Conservation (phyloP, 2,888 invertebrate genomes). For the Aphodius sticticus region DNA sequence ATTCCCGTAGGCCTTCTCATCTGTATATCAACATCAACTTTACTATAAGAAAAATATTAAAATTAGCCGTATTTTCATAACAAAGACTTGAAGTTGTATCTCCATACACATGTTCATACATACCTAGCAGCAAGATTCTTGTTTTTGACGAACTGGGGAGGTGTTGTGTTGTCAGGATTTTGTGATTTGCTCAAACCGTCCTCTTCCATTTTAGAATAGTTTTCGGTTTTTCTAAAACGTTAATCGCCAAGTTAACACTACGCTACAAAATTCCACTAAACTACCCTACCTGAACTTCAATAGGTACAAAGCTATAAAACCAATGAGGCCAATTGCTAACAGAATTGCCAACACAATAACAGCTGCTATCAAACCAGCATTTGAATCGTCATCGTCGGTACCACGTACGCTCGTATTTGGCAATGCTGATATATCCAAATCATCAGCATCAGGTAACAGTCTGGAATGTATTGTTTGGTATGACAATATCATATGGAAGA, state of each 20-base stretch:
- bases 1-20: conserved; percentile 49
- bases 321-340: conserved; percentile 48
- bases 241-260: not conserved
- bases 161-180: conserved; percentile 8
- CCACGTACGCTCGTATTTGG: not conserved
- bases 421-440: conserved; percentile 21
- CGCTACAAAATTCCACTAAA: too few relatives aligned
- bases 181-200: conserved; percentile 5
- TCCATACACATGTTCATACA: not conserved
- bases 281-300: conserved; percentile 48
- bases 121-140: conserved; percentile 27
- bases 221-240: conserved; percentile 27
- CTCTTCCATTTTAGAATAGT: conserved; percentile 32
- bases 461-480: conserved; percentile 15
- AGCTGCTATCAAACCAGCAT: conserved; percentile 50
- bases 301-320: conserved; percentile 49
- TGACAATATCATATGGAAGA: not conserved
- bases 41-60: conserved; percentile 9
- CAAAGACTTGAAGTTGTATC: too few relatives aligned
- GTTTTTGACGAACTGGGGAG: conserved; percentile 28
- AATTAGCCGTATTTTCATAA: not conserved
- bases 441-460: conserved; percentile 26
- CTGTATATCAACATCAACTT: conserved; percentile 19
- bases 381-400: conserved; percentile 7
- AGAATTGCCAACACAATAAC: conserved; percentile 52